Evolutionary conservation across 1,140 invertebrate species (phyloP).

Genomic region (Bombyx mori): DNA sequence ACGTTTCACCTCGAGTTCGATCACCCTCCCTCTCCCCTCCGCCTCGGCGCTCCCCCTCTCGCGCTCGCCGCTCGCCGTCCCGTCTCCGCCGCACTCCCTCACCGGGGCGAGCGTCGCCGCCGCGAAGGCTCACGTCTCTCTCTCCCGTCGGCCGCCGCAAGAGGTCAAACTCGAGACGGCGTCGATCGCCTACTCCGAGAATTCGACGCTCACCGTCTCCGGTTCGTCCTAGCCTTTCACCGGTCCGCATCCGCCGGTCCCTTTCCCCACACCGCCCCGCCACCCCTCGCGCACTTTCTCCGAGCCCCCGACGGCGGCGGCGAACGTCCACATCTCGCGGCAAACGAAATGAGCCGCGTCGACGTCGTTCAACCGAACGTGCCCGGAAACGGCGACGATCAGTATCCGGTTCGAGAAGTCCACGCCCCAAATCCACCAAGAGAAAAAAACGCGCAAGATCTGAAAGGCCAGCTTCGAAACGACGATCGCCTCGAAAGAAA

Average conservation of each 20-base stretch:
- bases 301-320: constrained; percentile 11
- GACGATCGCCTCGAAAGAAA: constrained; percentile 36
- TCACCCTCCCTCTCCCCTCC: constrained; percentile 24
- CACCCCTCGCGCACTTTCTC: constrained; percentile 25
- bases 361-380: constrained; percentile 12
- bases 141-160: constrained; percentile 40
- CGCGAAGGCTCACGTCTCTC: constrained; percentile 21
- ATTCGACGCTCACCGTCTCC: constrained; percentile 24
- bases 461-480: constrained; percentile 38
- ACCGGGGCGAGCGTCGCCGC: constrained; percentile 7
- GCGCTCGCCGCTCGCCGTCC: constrained; percentile 11
- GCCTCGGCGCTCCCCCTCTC: constrained; percentile 14
- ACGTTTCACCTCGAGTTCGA: constrained; percentile 66
- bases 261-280: constrained; percentile 24
- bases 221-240: constrained; percentile 25
- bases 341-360: constrained; percentile 18
- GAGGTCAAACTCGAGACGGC: constrained; percentile 67
- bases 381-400: constrained; percentile 40
- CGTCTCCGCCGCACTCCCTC: constrained; percentile 16
- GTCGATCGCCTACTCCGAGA: constrained; percentile 16
- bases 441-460: constrained; percentile 44
- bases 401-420: constrained; percentile 18
- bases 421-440: constrained; percentile 32
- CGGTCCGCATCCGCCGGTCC: constrained; percentile 33
- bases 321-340: constrained; percentile 44